Evolutionary conservation across 1,140 invertebrate genomes (phyloP).

Genomic region (Drusus annulatus): DNA sequence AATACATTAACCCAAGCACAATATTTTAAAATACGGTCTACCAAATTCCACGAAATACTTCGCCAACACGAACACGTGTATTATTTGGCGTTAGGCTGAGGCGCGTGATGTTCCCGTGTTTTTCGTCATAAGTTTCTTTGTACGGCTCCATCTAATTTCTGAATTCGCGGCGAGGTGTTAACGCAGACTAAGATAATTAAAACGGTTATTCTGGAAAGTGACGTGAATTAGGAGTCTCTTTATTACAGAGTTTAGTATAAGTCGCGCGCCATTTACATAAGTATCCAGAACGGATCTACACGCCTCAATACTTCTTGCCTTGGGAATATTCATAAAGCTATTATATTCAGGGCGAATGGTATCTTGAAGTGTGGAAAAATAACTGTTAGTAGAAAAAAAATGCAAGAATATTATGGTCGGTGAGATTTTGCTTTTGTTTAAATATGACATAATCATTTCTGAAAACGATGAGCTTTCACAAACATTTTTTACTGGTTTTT

Average conservation of each 20-base stretch:
- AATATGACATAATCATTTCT: no score
- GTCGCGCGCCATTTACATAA: conserved; percentile 55
- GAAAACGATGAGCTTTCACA: no score
- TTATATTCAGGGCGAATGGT: background rate
- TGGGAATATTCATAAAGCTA: conserved; percentile 49
- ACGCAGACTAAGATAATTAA: conserved; percentile 39
- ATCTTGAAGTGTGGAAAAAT: background rate
- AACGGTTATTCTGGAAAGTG: conserved; percentile 46
- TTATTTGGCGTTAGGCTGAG: no score
- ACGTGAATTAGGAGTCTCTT: conserved; percentile 33
- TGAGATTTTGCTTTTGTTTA: no score
- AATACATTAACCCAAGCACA: no score
- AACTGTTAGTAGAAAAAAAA: background rate
- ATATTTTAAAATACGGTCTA: no score
- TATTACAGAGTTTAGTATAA: conserved; percentile 33
- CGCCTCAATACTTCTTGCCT: conserved; percentile 48
- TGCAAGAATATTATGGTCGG: no score
- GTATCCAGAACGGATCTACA: conserved; percentile 51
- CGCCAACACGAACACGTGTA: no score
- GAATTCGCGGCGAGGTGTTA: conserved; percentile 30
- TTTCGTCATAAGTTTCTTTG: conserved; percentile 13
- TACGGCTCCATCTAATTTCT: conserved; percentile 36
- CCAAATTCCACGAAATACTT: no score
- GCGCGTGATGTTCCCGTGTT: background rate
- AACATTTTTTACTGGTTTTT: no score